A percentile compares a stretch with the other conserved stretches of the same genome.
Conservation (phyloP, 2,888 invertebrate species). For the Acanthosepion lycidas region DNA sequence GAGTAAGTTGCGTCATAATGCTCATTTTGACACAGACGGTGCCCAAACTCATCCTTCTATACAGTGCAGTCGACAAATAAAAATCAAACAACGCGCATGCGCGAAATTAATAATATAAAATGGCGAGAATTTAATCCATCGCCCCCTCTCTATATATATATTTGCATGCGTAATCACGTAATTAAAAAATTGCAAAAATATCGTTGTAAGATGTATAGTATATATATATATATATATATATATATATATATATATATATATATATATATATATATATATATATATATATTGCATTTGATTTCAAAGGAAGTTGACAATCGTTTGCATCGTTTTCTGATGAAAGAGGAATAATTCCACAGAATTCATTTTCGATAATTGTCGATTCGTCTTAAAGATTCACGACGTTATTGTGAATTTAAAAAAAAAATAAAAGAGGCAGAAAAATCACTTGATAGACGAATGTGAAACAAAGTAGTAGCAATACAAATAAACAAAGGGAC, state of each 20-base stretch:
- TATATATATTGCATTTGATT: background rate
- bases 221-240: background rate
- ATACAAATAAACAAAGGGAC: too few relatives aligned
- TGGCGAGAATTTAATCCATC: too few relatives aligned
- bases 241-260: background rate
- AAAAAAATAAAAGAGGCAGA: background rate
- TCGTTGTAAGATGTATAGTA: background rate
- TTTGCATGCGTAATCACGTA: too few relatives aligned
- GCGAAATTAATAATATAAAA: too few relatives aligned
- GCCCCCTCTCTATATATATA: too few relatives aligned
- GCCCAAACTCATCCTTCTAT: too few relatives aligned
- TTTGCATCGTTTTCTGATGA: background rate
- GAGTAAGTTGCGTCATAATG: too few relatives aligned
- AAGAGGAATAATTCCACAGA: background rate
- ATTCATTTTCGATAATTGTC: background rate
- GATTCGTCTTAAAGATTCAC: background rate
- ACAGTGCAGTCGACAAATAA: too few relatives aligned
- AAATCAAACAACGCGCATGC: too few relatives aligned
- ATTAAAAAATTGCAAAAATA: too few relatives aligned
- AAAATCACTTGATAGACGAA: background rate
- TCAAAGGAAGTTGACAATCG: background rate
- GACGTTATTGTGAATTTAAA: background rate
- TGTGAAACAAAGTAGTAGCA: background rate
- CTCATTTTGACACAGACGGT: too few relatives aligned
- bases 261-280: background rate